Percentiles rank a stretch among this genome's conserved stretches.
phyloP scores from a whole-genome alignment of 2,888 invertebrate species.

The Boloria selene region DNA sequence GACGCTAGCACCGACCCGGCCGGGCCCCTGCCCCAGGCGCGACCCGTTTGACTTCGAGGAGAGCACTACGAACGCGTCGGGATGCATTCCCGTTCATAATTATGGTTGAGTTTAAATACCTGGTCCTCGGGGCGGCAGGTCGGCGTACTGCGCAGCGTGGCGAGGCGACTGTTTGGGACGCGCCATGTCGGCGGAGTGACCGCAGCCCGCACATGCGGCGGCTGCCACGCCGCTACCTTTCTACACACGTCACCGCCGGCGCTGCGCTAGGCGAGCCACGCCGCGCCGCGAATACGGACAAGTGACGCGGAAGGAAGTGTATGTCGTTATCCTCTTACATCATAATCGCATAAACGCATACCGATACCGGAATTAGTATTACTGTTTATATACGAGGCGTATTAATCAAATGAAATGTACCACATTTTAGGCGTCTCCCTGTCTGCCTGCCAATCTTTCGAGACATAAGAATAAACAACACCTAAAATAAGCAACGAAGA shows the following conservation, averaged over 20 bases:
- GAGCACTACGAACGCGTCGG: conserved; percentile 3
- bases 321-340: conserved; percentile 6
- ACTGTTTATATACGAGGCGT: not conserved
- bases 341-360: conserved; percentile 9
- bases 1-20: conserved; percentile 27
- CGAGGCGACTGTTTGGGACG: conserved; percentile 79
- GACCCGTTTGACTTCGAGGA: conserved; percentile 26
- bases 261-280: conserved; percentile 54
- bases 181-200: conserved; percentile 77
- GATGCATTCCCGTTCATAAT: conserved; percentile 8
- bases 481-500: too few species aligned
- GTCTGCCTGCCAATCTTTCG: too few species aligned
- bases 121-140: conserved; percentile 78
- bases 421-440: too few species aligned
- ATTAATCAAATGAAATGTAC: too few species aligned
- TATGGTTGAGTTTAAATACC: conserved; percentile 52
- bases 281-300: conserved; percentile 39
- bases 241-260: conserved; percentile 49
- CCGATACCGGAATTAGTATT: conserved; percentile 11
- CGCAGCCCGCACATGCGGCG: conserved; percentile 44
- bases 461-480: too few species aligned
- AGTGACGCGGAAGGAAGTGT: conserved; percentile 20
- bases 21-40: not conserved
- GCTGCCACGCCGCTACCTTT: conserved; percentile 46
- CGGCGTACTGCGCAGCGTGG: conserved; percentile 68